These are phyloP conservation scores for Antechinus flavipes DNA, from an alignment of 2,113 vertebrate species.

Conservation along the genomic window DNA sequence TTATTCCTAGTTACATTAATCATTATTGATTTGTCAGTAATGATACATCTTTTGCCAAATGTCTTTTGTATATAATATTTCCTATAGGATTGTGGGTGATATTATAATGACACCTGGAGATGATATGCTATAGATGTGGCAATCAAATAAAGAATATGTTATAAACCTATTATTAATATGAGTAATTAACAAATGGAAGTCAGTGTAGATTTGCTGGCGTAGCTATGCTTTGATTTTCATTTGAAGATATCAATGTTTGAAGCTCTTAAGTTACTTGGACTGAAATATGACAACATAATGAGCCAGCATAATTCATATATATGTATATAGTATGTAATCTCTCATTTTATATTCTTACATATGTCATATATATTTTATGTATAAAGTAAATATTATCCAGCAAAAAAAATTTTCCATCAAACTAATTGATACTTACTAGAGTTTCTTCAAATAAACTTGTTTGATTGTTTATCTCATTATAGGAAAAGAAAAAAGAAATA, in stretches of 20 bases:
- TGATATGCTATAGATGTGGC: constrained; percentile 68
- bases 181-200: constrained; percentile 76
- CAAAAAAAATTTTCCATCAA: constrained; percentile 66
- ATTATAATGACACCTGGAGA: constrained; percentile 77
- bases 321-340: background rate
- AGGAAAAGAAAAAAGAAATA: constrained; percentile 73
- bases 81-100: constrained; percentile 74
- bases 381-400: constrained; percentile 41
- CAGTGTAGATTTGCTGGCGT: constrained; percentile 47
- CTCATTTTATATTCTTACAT: background rate
- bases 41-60: constrained; percentile 78
- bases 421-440: constrained; percentile 73
- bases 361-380: background rate
- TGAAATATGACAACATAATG: constrained; percentile 36
- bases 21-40: constrained; percentile 76
- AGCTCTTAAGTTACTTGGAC: constrained; percentile 55
- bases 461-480: constrained; percentile 78
- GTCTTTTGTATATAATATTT: constrained; percentile 74
- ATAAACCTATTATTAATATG: constrained; percentile 80
- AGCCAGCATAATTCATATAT: constrained; percentile 41
- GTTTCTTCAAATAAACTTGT: constrained; percentile 77
- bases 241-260: constrained; percentile 66
- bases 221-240: constrained; percentile 69
- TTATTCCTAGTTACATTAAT: constrained; percentile 71
- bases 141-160: constrained; percentile 78